These are phyloP conservation scores for Blastobasis lacticolella DNA, from an alignment of 2,888 invertebrate genomes.

Conservation along the genomic window DNA sequence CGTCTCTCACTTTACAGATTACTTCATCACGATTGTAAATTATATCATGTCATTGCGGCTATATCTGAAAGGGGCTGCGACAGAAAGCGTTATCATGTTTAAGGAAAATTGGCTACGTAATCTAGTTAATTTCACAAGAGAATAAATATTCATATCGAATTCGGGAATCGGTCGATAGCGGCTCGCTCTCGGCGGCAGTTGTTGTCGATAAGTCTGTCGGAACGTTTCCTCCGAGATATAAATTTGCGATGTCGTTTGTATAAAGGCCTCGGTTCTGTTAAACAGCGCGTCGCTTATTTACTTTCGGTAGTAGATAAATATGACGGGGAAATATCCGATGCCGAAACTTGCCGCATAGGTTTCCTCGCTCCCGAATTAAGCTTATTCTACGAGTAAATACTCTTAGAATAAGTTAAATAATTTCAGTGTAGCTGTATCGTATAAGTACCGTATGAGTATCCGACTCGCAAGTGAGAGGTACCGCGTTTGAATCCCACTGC, in stretches of 20 bases:
- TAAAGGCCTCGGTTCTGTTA: constrained; percentile 5
- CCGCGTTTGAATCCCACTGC: too few relatives aligned
- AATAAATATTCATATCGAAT: constrained; percentile 24
- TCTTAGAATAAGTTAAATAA: too few relatives aligned
- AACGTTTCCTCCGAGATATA: constrained; percentile 9
- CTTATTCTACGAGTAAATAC: too few relatives aligned
- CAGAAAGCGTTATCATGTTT: constrained; percentile 15
- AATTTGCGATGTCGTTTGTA: constrained; percentile 2
- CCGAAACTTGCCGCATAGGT: neutral
- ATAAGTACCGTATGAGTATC: too few relatives aligned
- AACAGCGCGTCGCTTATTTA: constrained; percentile 5
- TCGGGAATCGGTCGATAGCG: constrained; percentile 15
- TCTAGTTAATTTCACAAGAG: constrained; percentile 21
- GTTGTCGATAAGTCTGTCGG: constrained; percentile 12
- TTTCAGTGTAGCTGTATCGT: too few relatives aligned
- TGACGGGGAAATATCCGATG: neutral
- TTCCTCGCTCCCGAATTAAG: too few relatives aligned
- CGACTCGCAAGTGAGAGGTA: too few relatives aligned
- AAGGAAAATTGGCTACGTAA: constrained; percentile 21
- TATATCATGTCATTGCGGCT: constrained; percentile 1
- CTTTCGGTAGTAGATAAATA: constrained; percentile 3
- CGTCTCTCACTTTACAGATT: constrained; percentile 2
- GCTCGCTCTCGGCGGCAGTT: constrained; percentile 9
- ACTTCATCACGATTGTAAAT: constrained; percentile 1
- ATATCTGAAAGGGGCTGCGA: constrained; percentile 4